Evolutionary conservation across 2,113 vertebrate species (phyloP), one percentile per base, ranked within the genome.

Genomic region (Sebastes schlegelii): DNA sequence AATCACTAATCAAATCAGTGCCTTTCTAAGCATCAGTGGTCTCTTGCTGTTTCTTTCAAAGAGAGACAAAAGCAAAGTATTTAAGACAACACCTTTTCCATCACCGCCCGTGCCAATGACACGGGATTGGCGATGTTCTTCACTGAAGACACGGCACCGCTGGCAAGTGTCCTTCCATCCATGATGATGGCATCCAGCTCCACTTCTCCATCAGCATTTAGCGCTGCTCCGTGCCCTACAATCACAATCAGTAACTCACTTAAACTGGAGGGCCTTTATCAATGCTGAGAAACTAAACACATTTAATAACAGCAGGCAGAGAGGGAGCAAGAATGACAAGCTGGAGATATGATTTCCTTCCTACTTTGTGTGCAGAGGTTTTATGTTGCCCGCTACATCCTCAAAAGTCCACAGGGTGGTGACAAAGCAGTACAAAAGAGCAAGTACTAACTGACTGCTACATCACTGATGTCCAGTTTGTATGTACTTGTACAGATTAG

Each of bases 121-220:
- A 96, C 91, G 9, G 92, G 92, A 71, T 97, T 95, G 89, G 94
- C 93, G 88, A 97, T 92, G 86, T 92, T 95, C 61, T 92, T 94
- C 60, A 91, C 92, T 66, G 91, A 95, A 74, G 88, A 95, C 63
- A 95, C 91, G 13, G 89, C 86, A 82, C 96, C 93, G 79, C 92
- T 69, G 74, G 85, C 90, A 74, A 96, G 89, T n/a, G 63, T 94
- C 92, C 91, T 93, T 63, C 94, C 93, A 84, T 95, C 96, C 93
- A 91, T 96, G 90, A 96, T 94, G 74, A 96, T 83, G 83, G 90
- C 95, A 89, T 96, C 94, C 86, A 95, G 90, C 86, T 96, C 90
- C 80, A 94, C 89, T 74, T 89, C 92, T 87, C 94, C 95, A 90
- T 93, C 93, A 86, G 93, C 74, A 90, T 96, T 96, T 77, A 95